phyloP scores from a whole-genome alignment of 2,113 vertebrate genomes.

The Pica pica region DNA sequence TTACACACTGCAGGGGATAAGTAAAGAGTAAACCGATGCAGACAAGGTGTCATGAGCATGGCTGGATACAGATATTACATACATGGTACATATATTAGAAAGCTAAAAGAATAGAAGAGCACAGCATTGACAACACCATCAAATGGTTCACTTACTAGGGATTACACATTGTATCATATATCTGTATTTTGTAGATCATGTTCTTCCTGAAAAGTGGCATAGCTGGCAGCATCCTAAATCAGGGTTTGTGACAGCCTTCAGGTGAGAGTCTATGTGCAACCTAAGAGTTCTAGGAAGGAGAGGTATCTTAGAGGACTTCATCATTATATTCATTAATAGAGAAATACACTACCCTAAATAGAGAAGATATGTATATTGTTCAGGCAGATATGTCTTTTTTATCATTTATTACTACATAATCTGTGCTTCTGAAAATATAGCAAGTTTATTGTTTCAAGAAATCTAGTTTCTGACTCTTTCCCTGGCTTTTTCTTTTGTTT shows the following conservation, averaged over 20 bases:
- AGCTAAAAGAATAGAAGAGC: neutral
- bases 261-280: neutral
- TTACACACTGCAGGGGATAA: neutral
- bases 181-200: neutral
- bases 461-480: neutral
- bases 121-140: neutral
- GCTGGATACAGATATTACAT: neutral
- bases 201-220: neutral
- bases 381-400: neutral
- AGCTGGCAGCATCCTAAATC: neutral
- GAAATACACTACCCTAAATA: neutral
- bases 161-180: neutral
- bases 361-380: neutral
- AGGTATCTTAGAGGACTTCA: neutral
- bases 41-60: neutral
- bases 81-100: neutral
- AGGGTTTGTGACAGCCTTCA: neutral
- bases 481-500: neutral
- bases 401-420: neutral
- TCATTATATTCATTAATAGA: neutral
- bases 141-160: neutral
- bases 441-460: neutral
- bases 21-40: neutral
- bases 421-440: neutral
- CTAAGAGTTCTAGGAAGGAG: neutral